A percentile compares a stretch with the other conserved stretches of the same genome.
Evolutionary conservation across 2,888 invertebrate genomes (phyloP).

Genomic region (Sarcophaga subvicina): DNA sequence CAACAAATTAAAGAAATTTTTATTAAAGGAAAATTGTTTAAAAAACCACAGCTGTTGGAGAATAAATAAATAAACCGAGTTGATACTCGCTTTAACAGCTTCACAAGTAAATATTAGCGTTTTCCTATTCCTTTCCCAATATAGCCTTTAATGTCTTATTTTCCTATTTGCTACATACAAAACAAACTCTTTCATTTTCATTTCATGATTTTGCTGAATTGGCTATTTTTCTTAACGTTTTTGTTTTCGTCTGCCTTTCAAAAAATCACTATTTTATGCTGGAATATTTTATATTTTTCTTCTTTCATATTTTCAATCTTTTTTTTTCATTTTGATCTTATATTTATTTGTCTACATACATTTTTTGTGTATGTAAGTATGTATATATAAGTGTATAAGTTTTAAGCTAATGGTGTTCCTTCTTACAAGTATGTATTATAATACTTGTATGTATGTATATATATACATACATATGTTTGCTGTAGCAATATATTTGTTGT

Average conservation of each 20-base stretch:
- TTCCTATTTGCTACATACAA: background rate
- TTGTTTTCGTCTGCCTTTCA: conserved; percentile 19
- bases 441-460: background rate
- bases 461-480: background rate
- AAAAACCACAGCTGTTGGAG: background rate
- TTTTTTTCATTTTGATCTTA: conserved; percentile 26
- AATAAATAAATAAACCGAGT: background rate
- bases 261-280: conserved; percentile 29
- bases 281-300: conserved; percentile 17
- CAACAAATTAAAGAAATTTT: no score
- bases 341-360: background rate
- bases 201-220: background rate
- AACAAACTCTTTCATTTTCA: conserved; percentile 27
- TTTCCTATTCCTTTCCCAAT: no score
- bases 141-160: no score
- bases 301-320: conserved; percentile 1
- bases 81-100: conserved; percentile 18
- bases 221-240: conserved; percentile 18
- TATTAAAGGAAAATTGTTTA: background rate
- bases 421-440: background rate
- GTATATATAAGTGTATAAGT: background rate
- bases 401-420: conserved; percentile 26
- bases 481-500: background rate
- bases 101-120: conserved; percentile 45
- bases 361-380: background rate